A percentile compares a stretch with the other conserved stretches of the same genome.
phyloP scores from a whole-genome alignment of 2,113 vertebrate genomes.

The Gracilinanus agilis region DNA sequence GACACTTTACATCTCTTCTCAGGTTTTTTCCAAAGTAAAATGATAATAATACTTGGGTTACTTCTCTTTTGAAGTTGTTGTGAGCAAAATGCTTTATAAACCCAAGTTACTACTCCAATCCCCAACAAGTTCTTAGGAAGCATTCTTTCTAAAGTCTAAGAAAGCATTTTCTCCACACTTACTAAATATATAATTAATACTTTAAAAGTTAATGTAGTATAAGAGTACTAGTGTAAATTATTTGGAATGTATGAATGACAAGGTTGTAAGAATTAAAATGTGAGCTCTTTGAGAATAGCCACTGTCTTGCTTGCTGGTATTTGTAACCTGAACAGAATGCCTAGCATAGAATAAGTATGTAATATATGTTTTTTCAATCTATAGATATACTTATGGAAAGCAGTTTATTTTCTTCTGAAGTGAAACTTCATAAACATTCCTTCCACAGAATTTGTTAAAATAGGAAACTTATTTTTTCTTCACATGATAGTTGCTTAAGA shows the following conservation, averaged over 20 bases:
- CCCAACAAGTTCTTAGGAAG: neutral
- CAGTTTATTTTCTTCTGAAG: neutral
- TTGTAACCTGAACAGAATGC: neutral
- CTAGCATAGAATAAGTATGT: neutral
- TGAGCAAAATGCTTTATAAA: neutral
- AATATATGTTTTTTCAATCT: neutral
- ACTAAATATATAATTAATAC: neutral
- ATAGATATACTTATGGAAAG: neutral
- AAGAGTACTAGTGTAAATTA: neutral
- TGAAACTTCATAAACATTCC: neutral
- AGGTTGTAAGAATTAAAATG: neutral
- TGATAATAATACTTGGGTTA: neutral
- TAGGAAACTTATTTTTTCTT: neutral
- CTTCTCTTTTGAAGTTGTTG: neutral
- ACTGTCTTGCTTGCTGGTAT: neutral
- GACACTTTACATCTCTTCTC: neutral
- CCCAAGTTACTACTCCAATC: neutral
- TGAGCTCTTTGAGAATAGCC: neutral
- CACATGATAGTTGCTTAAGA: neutral
- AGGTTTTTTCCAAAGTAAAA: neutral
- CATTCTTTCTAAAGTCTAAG: neutral
- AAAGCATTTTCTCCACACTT: neutral
- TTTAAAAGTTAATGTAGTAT: neutral
- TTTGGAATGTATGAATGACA: neutral
- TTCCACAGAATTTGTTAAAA: neutral